Conservation (phyloP, 2,797 vertebrate genomes). For the Australoheros facetus region DNA sequence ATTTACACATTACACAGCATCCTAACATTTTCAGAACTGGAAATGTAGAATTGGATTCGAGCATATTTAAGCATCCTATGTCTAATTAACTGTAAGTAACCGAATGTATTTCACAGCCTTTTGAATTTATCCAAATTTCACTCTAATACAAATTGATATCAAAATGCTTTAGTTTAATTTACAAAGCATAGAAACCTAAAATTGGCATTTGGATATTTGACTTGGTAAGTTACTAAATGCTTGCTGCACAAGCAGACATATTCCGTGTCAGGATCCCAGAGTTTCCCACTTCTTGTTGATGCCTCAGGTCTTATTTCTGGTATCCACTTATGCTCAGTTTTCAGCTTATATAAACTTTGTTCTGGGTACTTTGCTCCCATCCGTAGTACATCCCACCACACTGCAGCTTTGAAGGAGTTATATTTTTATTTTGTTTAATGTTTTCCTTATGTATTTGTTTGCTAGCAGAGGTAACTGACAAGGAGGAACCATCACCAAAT, state of each 20-base stretch:
- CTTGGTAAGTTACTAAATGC: neutral
- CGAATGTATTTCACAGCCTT: neutral
- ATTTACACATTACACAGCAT: neutral
- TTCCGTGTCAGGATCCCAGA: neutral
- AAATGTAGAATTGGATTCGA: neutral
- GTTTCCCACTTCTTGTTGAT: neutral
- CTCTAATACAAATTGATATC: neutral
- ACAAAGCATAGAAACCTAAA: neutral
- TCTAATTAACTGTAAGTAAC: neutral
- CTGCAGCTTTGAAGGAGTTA: neutral
- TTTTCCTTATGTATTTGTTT: neutral
- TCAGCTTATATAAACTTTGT: slow-evolving; percentile 1
- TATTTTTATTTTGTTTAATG: neutral
- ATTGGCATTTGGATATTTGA: neutral
- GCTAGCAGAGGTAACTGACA: neutral
- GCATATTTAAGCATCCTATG: no score
- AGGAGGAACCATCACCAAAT: neutral
- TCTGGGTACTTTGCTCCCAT: neutral
- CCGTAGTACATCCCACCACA: neutral
- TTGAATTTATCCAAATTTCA: neutral
- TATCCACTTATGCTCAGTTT: neutral
- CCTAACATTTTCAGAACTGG: neutral
- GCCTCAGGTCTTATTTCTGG: neutral
- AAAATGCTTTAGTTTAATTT: neutral
- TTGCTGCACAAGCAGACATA: neutral